Evolutionary conservation across 1,140 invertebrate species (phyloP).

Genomic region (Reticulitermes speratus): DNA sequence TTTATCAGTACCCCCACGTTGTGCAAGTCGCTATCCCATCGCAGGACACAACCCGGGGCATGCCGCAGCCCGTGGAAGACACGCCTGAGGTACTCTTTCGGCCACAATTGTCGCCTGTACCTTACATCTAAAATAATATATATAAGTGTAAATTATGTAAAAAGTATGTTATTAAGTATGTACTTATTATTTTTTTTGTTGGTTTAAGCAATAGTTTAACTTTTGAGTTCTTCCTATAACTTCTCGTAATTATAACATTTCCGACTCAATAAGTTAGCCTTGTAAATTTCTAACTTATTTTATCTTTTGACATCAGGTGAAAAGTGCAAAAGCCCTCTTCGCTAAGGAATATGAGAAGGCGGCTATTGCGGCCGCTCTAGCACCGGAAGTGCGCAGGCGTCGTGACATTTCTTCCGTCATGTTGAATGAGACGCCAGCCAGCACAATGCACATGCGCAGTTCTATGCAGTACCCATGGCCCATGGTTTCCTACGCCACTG

Average conservation of each 20-base stretch:
- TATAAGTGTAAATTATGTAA: no score
- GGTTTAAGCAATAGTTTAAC: no score
- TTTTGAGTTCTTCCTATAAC: no score
- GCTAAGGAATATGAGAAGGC: conserved; percentile 33
- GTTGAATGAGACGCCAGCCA: neutral
- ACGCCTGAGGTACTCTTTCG: conserved; percentile 33
- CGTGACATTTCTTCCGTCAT: neutral
- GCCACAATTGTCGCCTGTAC: neutral
- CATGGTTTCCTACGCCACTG: neutral
- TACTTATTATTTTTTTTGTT: no score
- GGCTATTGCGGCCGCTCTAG: conserved; percentile 27
- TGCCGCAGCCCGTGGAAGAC: conserved; percentile 34
- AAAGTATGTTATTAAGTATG: no score
- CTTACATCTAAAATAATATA: no score
- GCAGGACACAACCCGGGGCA: conserved; percentile 33
- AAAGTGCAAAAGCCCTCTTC: conserved; percentile 29
- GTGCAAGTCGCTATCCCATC: conserved; percentile 27
- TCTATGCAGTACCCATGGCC: neutral
- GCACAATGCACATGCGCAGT: neutral
- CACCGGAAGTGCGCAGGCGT: conserved; percentile 23
- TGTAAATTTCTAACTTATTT: no score
- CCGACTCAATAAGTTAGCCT: no score
- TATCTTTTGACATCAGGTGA: conserved; percentile 21
- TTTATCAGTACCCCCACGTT: neutral
- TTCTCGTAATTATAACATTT: no score